These are phyloP conservation scores for Nothobranchius kuhntae DNA, from an alignment of 2,113 vertebrate species.

Conservation along the genomic window DNA sequence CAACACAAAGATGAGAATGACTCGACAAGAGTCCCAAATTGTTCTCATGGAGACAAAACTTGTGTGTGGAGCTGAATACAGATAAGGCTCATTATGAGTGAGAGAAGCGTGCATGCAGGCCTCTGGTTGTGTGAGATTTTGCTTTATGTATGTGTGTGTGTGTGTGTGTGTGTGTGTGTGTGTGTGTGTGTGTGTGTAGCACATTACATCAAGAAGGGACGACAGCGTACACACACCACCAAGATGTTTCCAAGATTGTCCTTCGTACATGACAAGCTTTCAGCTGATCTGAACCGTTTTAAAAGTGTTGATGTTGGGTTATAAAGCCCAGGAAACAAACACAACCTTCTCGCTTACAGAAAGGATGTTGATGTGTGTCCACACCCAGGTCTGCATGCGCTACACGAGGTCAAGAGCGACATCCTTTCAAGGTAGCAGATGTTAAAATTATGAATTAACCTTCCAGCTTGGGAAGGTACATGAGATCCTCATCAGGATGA, in stretches of 20 bases:
- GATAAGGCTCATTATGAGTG: slow-evolving; percentile 1
- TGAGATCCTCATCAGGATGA: neutral
- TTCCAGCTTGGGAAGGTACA: neutral
- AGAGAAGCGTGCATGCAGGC: neutral
- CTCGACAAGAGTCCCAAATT: slow-evolving; percentile 8
- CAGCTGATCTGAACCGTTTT: neutral
- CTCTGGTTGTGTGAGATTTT: neutral
- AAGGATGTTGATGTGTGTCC: slow-evolving; percentile 12
- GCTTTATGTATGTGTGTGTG: neutral
- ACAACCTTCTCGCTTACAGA: slow-evolving; percentile 5
- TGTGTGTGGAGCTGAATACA: slow-evolving; percentile 7
- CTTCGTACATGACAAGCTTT: no score
- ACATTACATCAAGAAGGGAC: neutral
- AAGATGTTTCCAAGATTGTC: no score
- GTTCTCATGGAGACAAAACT: neutral
- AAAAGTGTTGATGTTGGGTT: neutral
- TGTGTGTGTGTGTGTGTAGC: no score
- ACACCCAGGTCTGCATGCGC: slow-evolving; percentile 14
- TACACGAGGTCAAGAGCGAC: slow-evolving; percentile 21
- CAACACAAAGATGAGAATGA: neutral
- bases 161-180: slow-evolving; percentile 1
- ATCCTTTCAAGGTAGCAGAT: neutral
- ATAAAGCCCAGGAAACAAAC: neutral
- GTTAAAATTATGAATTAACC: neutral
- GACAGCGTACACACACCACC: slow-evolving; percentile 11